These are phyloP conservation scores for Ctenosaura bakeri DNA, from an alignment of 2,797 vertebrate genomes.

Conservation along the genomic window DNA sequence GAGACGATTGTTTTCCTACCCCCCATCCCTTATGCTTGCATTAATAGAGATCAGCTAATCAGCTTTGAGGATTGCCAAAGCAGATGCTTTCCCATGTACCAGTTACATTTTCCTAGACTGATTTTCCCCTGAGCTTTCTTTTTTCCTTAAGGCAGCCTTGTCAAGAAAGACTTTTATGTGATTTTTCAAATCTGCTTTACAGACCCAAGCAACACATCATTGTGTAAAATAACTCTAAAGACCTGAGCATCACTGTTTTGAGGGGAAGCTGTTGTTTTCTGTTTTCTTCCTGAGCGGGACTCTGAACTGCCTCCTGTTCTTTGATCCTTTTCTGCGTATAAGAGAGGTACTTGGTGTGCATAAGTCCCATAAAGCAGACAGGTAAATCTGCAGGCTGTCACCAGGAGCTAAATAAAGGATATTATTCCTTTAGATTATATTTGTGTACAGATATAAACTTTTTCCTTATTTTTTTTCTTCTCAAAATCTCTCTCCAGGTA, in stretches of 20 bases:
- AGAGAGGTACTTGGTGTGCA: not conserved
- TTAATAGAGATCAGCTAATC: conserved; percentile 27
- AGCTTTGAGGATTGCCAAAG: conserved; percentile 21
- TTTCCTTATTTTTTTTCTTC: not conserved
- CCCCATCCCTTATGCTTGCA: conserved; percentile 12
- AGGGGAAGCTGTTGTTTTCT: not conserved
- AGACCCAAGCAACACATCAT: not conserved
- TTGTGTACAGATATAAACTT: conserved; percentile 14
- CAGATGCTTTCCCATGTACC: not conserved
- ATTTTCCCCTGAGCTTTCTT: not conserved
- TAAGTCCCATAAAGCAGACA: not conserved
- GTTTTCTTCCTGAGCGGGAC: not conserved
- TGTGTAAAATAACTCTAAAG: not conserved
- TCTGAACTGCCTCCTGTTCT: not conserved
- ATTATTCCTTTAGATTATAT: not conserved
- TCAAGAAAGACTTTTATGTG: not conserved
- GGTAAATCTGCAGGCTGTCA: not conserved
- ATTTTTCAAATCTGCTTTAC: not conserved
- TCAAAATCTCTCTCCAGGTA: conserved; percentile 76
- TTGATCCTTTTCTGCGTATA: conserved; percentile 4
- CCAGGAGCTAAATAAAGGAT: not conserved
- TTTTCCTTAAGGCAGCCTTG: not conserved
- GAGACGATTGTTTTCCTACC: not conserved
- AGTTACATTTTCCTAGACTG: not conserved
- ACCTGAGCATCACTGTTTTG: not conserved